A percentile compares a stretch with the other conserved stretches of the same genome.
Evolutionary conservation across 2,113 vertebrate species (phyloP).

Genomic region (Myrmecobius fasciatus): DNA sequence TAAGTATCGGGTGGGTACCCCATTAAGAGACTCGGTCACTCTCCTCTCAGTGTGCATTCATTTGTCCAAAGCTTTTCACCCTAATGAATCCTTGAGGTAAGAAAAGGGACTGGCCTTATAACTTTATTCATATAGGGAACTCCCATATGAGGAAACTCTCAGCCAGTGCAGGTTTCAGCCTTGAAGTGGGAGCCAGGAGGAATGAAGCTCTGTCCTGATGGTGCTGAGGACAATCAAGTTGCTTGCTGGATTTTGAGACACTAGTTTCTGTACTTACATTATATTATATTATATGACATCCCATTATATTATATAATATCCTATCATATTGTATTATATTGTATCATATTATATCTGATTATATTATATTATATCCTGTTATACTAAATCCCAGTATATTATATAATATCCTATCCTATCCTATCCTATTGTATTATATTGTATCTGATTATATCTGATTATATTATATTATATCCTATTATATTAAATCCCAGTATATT

Average conservation of each 20-base stretch:
- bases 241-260: background rate
- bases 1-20: background rate
- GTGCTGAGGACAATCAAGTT: background rate
- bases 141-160: background rate
- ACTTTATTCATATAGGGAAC: background rate
- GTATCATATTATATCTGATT: no score
- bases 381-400: no score
- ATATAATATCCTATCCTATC: no score
- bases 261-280: no score
- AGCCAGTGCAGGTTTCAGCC: background rate
- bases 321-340: no score
- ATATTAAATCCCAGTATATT: no score
- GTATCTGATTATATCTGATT: no score
- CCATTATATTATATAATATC: no score
- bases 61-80: background rate
- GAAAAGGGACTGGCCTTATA: background rate
- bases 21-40: background rate
- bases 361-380: no score
- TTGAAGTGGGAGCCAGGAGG: background rate
- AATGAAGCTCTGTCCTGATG: background rate
- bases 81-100: background rate
- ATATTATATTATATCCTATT: no score
- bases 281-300: no score
- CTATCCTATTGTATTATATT: no score
- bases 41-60: background rate